phyloP scores from a whole-genome alignment of 35 echinoderm and acorn worm genomes.

The Chiridota heheva region DNA sequence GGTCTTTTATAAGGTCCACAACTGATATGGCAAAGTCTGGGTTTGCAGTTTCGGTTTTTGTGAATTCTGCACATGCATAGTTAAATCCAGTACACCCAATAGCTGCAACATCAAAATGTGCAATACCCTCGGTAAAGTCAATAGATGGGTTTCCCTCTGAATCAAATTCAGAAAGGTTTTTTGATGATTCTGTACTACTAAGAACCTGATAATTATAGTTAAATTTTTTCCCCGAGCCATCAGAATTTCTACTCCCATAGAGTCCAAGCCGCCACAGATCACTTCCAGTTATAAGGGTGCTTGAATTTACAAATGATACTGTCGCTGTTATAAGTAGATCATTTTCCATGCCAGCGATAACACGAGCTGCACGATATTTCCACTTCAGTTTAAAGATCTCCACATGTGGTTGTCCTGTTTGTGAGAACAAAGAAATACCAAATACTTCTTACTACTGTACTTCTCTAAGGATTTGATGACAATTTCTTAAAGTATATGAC shows the following conservation, averaged over 20 bases:
- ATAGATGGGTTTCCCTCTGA: constrained; percentile 6
- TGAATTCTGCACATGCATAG: constrained; percentile 76
- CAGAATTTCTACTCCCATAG: constrained; percentile 62
- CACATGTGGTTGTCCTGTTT: constrained; percentile 71
- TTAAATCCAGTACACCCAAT: constrained; percentile 80
- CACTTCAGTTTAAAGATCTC: constrained; percentile 59
- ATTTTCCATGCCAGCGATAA: constrained; percentile 82
- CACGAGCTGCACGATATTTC: constrained; percentile 44
- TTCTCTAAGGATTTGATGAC: too few relatives aligned
- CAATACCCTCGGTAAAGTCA: constrained; percentile 52
- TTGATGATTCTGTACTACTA: constrained; percentile 22
- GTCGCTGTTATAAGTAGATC: constrained; percentile 57
- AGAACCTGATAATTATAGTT: constrained; percentile 74
- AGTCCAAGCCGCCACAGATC: constrained; percentile 80
- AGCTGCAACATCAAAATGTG: constrained; percentile 75
- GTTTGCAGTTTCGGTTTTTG: constrained; percentile 46
- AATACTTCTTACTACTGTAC: too few relatives aligned
- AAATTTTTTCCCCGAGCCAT: constrained; percentile 73
- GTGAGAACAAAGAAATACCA: not conserved
- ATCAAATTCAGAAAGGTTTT: constrained; percentile 19
- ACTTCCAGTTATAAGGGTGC: constrained; percentile 48
- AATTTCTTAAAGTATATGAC: too few relatives aligned
- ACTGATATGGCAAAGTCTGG: constrained; percentile 51
- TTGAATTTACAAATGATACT: constrained; percentile 45
- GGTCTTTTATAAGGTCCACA: constrained; percentile 42